phyloP scores from a whole-genome alignment of 2,888 invertebrate species.

The Caenorhabditis sp. region DNA sequence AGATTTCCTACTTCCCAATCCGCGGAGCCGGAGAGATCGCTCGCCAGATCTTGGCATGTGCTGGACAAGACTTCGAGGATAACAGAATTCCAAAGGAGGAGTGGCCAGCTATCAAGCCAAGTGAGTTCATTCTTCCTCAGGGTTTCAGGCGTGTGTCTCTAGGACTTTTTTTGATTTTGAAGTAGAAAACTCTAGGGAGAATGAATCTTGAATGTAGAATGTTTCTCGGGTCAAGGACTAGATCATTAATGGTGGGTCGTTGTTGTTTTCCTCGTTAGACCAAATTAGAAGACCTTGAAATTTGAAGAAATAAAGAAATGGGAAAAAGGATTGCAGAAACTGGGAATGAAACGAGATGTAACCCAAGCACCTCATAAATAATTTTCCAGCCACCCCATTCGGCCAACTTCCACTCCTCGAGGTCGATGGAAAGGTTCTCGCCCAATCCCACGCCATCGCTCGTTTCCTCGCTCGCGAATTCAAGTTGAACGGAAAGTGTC shows the following conservation, averaged over 20 bases:
- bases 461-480: constrained; percentile 72
- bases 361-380: not conserved
- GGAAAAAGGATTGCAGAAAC: no score
- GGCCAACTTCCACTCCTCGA: constrained; percentile 76
- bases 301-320: no score
- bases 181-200: no score
- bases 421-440: constrained; percentile 73
- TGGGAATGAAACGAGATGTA: not conserved
- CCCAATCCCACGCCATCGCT: constrained; percentile 73
- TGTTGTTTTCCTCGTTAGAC: not conserved
- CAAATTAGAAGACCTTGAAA: not conserved
- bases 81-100: constrained; percentile 64
- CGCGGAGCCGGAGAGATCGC: constrained; percentile 69
- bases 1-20: constrained; percentile 69
- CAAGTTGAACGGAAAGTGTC: constrained; percentile 71
- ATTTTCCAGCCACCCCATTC: constrained; percentile 71
- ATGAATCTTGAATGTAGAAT: no score
- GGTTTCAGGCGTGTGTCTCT: no score
- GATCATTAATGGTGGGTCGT: not conserved
- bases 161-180: not conserved
- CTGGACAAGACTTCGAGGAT: constrained; percentile 73
- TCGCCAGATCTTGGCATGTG: constrained; percentile 68
- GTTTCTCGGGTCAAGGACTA: constrained; percentile 2
- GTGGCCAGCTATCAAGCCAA: constrained; percentile 71
- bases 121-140: constrained; percentile 60